A percentile compares a stretch with the other conserved stretches of the same genome.
Evolutionary conservation across 2,113 vertebrate genomes (phyloP).

Genomic region (Psittacara wagleri): DNA sequence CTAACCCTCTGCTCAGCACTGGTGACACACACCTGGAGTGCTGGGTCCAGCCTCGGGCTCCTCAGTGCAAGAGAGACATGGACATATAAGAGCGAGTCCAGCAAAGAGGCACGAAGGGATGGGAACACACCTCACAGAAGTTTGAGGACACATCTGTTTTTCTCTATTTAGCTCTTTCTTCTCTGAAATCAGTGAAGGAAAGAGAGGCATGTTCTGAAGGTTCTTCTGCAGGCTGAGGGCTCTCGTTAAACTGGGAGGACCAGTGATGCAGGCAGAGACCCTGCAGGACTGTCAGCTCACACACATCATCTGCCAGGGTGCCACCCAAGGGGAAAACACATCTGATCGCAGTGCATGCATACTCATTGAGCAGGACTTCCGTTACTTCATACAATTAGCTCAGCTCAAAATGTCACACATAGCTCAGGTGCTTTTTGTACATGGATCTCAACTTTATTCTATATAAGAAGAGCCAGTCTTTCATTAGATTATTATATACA

Average conservation of each 20-base stretch:
- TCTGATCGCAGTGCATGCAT: rapidly evolving
- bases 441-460: neutral
- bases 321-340: neutral
- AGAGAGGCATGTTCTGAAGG: neutral
- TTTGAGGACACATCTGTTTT: neutral
- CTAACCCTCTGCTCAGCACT: neutral
- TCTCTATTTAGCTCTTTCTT: neutral
- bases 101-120: neutral
- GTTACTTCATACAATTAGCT: neutral
- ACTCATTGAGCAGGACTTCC: neutral
- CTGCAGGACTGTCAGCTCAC: neutral
- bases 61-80: neutral
- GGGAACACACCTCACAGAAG: neutral
- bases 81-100: neutral
- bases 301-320: neutral
- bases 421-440: neutral
- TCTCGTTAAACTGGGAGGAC: neutral
- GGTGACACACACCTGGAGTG: neutral
- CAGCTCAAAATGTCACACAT: neutral
- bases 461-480: neutral
- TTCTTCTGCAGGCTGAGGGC: neutral
- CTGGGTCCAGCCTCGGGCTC: neutral
- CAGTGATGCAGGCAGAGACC: neutral
- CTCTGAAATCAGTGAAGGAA: neutral
- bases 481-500: neutral